Base-by-base conservation (phyloP, 2,888 invertebrate species). In the Patella depressa region DNA sequence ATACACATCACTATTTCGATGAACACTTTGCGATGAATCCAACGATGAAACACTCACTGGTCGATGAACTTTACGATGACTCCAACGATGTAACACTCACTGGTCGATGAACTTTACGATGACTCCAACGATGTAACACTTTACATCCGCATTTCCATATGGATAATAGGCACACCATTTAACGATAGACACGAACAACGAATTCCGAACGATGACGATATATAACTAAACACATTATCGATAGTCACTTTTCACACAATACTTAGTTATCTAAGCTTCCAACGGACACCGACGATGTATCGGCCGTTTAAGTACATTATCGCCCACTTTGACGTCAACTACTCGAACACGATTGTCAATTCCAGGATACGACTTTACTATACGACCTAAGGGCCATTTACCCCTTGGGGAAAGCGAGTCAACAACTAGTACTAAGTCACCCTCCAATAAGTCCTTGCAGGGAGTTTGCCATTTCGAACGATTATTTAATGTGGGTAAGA, bases 331-430 rank as follows among this genome's bases (percentile, higher is more conserved):
- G 7, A 73, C 54, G 11, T 73, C 73, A 24, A 73, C 24, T 24
- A 24, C 24, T 24, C 24, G 24, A 24, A 24, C 24, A 24, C 24
- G 24, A 1, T 24, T 24, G 55, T 73, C 73, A 59, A 59, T 59
- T 54, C 53, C 73, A 24, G 53, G 54, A 73, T 53, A 73, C 7
- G 73, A 54, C n/a, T 73, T 73, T 7, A 54, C 55, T 15, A 73
- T 54, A 17, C 29, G 15, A 53, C 73, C 73, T 29, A 73, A 55
- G n/a, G 17, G 54, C 73, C 53, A 73, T n/a, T 73, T 24, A 11
- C 73, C 73, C 24, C 73, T 15, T 12, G 54, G 73, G 15, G 73
- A 29, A 17, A 54, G n/a, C 12, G 54, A 55, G 54, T 53, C 15
- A 24, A 73, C 24, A 7, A 73, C 73, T 19, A 53, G 12, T n/a